Conservation (phyloP, 2,113 vertebrate genomes). For the Zootoca vivipara region DNA sequence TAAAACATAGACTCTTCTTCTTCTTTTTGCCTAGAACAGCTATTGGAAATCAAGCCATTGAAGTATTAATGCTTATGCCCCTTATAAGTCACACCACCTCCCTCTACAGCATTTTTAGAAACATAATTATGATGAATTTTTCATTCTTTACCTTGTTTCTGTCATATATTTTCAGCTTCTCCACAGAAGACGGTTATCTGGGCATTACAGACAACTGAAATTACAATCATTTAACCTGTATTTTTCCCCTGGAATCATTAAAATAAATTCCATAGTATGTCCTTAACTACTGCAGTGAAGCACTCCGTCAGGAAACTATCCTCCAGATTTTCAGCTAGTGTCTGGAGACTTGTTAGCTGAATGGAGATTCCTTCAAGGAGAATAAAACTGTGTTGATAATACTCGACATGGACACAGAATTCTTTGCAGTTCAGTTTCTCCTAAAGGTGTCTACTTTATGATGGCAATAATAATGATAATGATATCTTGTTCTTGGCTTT, state of each 20-base stretch:
- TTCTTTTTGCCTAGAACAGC: not conserved
- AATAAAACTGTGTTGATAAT: not conserved
- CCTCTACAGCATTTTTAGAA: not conserved
- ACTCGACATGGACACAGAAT: not conserved
- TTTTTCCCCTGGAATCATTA: not conserved
- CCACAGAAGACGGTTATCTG: not conserved
- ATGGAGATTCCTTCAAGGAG: not conserved
- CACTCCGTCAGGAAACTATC: not conserved
- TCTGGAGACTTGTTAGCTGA: not conserved
- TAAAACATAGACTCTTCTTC: not conserved
- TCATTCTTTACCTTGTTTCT: not conserved
- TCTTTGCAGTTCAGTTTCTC: not conserved
- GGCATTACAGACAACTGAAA: not conserved
- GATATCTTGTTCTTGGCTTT: not conserved
- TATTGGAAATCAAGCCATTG: not conserved
- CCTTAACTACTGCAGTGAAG: not conserved
- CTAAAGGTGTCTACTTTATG: not conserved
- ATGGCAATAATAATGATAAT: not conserved
- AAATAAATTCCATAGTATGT: not conserved
- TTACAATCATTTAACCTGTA: not conserved
- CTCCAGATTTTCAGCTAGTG: not conserved
- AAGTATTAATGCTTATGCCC: not conserved
- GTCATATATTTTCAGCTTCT: not conserved
- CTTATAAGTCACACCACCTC: not conserved
- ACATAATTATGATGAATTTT: not conserved